Evolutionary conservation across 2,797 vertebrate species (phyloP), one percentile per base, ranked within the genome.

Genomic region (Apodemus agrarius): DNA sequence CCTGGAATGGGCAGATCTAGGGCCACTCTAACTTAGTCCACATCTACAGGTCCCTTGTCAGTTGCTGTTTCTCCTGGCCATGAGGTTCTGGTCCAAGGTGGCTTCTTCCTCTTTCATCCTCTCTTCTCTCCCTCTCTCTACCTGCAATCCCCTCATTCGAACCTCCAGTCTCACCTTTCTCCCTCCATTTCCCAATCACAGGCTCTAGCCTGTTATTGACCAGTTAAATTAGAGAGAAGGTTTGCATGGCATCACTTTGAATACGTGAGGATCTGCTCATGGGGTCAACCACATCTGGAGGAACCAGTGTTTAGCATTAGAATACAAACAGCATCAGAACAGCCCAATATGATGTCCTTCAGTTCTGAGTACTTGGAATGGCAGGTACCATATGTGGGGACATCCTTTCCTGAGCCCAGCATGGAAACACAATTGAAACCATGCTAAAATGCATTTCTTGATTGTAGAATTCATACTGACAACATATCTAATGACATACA

Each of bases 391-490:
- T 3, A 17, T 17, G 3, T 69, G 1, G 17, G 67, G 46, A 40
- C 12, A 40, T 29, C 5, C 2, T 29, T 78, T 46, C 29, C 74
- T 65, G 43, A 65, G 43, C 3, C 34, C 54, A 65, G 90, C 52
- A 82, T 13, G 85, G 31, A 94, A 94, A 93, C 78, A 14, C 24
- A 92, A 46, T 65, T 80, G 40, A 72, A 96, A 75, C 75, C 52
- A 72, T 14, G 13, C 43, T 79, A 29, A 96, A 59, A 87, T 78
- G 17, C 65, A 80, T 37, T 87, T 69, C 69, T 87, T 61, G 76
- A 17, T 63, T 61, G 79, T 54, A 74, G 74, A 72, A 89, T 81
- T 46, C 37, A 92, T 84, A 88, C 76, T 84, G 65, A 81, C 57
- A 86, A 34, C 24, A 29, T 49, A 75, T 10, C 59, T 89, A 86